Base-by-base conservation (phyloP, 1,140 invertebrate genomes). In the Bombus cullumanus region DNA sequence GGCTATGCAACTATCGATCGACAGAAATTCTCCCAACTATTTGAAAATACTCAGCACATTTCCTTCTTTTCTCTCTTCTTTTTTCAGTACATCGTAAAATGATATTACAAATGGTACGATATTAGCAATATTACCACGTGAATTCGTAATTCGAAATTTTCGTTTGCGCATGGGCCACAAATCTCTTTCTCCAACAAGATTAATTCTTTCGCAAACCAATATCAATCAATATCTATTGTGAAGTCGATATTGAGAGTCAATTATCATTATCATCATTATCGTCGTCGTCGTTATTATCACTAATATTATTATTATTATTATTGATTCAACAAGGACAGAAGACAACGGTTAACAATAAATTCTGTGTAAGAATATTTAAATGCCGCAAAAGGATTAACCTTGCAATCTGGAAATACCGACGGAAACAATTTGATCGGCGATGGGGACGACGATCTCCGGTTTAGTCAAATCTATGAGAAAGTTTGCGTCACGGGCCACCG, bases 401-500 rank as follows among this genome's bases (percentile, higher is more conserved):
- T 28, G n/a, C 71, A 53, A 75, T 83, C 75, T 79, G 83, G 75
- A 13, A 84, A 62, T 78, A 79, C 83, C 83, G 81, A 66, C 41
- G 43, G 3, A 59, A 59, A 72, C 37, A n/a, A n/a, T 64, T 62
- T 28, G 8, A 28, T 53, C 25, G 9, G 18, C 6, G n/a, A n/a
- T 53, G 10, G 18, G 64, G 34, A 53, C 43, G n/a, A 10, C 12
- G 72, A 59, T 59, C n/a, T 75, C 47, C 66, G 12, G 22, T 34
- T 39, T 57, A 53, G 47, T 81, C 22, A 25, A 34, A 53, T 71
- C 28, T n/a, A 6, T 2, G 22, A 74, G 53, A 22, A 73, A 53
- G 57, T n/a, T 80, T 3, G 41, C 41, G 4, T 79, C 25, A 25
- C 13, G 22, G 18, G 18, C n/a, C 28, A 59, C 18, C 28, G 28